Evolutionary conservation across 1,140 invertebrate species (phyloP), one percentile per base, ranked within the genome.

Genomic region (Drosophila mauritiana): DNA sequence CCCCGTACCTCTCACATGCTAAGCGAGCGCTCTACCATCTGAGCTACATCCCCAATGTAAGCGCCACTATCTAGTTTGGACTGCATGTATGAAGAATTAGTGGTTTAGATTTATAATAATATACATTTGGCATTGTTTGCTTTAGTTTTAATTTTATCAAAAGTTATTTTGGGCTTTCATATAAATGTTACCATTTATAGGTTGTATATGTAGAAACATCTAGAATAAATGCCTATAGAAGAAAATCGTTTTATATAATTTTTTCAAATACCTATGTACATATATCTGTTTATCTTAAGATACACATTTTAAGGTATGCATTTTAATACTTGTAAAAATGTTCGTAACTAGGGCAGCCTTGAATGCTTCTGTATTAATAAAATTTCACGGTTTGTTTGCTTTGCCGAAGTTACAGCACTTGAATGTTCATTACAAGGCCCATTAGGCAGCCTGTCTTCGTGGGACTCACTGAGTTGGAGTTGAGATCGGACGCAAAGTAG

Each of bases 1-100:
- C 95, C 95, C 94, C 93, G 95, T 96, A 96, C 95, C 95, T 96
- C 95, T 96, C 95, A 94, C 95, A 96, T 96, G 95, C 95, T 96
- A 96, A 96, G 95, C 95, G 95, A 96, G 95, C 95, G 95, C 95
- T 96, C 95, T 96, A 96, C 95, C 95, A 95, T 95, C 94, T 96
- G 95, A 96, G 95, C 94, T 96, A 96, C 94, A 91, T 91, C 89
- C 83, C 86, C 91, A 52, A 46, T 48, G 59, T 36, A 25, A 1
- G 45, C 20, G 34, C 1, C 1, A 5, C n/a, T 25, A 36, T 7
- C 48, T 36, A 40, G 1, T 68, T 55, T 13, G 10, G 10, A 22
- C 4, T 0, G 6, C 34, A 27, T 13, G 34, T 17, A 20, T 36
- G 2, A 12, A 13, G 3, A 1, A n/a, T 0, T 11, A 63, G 25